Conservation (phyloP, 2,113 vertebrate genomes). For the Athene cunicularia region DNA sequence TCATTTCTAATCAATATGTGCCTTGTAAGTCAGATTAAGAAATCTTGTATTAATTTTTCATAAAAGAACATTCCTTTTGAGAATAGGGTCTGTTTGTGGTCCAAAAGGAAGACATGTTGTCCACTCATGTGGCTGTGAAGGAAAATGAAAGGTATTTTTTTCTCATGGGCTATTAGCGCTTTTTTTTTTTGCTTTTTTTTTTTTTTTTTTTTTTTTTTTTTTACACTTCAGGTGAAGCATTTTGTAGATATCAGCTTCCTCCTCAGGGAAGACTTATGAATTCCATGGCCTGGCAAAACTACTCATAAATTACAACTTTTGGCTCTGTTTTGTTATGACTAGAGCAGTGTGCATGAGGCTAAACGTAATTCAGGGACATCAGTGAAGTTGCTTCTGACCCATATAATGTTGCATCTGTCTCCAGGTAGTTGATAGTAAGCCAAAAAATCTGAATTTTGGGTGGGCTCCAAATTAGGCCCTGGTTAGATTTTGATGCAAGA, state of each 20-base stretch:
- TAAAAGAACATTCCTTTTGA: neutral
- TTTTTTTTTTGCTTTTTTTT: neutral
- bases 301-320: neutral
- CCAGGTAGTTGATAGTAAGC: neutral
- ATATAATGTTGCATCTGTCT: neutral
- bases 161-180: neutral
- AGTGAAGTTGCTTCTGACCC: neutral
- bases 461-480: neutral
- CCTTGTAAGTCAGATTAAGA: neutral
- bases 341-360: neutral
- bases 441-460: neutral
- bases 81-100: neutral
- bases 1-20: neutral
- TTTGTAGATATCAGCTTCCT: constrained; percentile 22
- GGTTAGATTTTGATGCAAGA: neutral
- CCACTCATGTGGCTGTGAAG: neutral
- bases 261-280: neutral
- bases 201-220: neutral
- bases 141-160: neutral
- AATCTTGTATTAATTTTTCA: neutral
- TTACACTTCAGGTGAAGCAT: neutral
- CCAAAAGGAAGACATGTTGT: neutral
- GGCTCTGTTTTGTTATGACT: neutral
- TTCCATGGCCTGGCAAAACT: constrained; percentile 34
- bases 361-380: neutral